Evolutionary conservation across 64 coral and sea anemone species (phyloP), one percentile per base, ranked within the genome.

Genomic region (Catalaphyllia jardinei): DNA sequence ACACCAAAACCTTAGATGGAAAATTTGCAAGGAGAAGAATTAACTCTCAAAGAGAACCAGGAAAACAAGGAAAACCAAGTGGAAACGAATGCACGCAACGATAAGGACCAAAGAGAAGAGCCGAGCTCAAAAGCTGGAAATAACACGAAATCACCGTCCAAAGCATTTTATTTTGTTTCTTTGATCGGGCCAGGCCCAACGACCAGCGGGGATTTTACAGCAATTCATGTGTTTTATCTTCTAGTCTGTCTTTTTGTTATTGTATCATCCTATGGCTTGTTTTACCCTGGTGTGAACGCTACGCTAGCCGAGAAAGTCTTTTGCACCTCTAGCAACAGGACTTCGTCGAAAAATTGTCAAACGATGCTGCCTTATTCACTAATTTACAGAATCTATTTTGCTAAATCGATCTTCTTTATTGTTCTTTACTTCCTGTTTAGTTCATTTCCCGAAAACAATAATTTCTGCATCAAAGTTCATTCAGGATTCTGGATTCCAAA

Each of bases 401-500:
- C 79, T 1, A 80, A 62, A 39, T 88, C 95, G 4, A 49, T 83
- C 49, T 87, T 88, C 33, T 87, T 97, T 17, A 31, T 94, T 13
- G 83, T 97, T 77, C 49, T 93, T 13, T 49, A 87, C 4, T 77
- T 90, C 10, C 31, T 93, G 1, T 86, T 79, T 29, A 28, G 67
- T 16, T 64, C 22, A 10, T 71, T 75, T 16, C 61, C 88, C 3
- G 30, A 61, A 18, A 65, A 76, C 19, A 79, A 60, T 62, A 76
- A 49, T 50, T 22, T 88, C 31, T 28, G 67, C 2, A 31, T 55
- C 10, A 84, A 85, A 83, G 60, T 97, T 12, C 91, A 97, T 64
- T 86, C 91, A 4, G 95, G 91, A 16, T 88, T 97, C 74, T 97
- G 95, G 95, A 29, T 97, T 22, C 91, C 85, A 55, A 97, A 97